phyloP scores from a whole-genome alignment of 2,113 vertebrate species.

The Calonectris borealis region DNA sequence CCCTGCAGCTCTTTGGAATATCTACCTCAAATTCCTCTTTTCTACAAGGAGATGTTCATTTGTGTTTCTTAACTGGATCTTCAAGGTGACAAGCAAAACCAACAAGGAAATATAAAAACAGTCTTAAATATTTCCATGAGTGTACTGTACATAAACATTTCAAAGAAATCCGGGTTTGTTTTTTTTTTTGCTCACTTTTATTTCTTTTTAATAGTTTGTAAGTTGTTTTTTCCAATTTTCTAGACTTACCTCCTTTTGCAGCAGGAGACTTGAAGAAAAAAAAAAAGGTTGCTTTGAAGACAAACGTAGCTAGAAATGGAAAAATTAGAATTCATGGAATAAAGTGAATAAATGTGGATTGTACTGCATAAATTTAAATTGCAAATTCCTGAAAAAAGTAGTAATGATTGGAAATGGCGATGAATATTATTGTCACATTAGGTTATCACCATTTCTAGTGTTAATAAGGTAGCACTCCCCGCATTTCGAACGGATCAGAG shows the following conservation, averaged over 20 bases:
- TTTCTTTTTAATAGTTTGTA: neutral
- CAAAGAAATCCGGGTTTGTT: accelerated
- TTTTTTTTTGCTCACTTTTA: accelerated
- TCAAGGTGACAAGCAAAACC: neutral
- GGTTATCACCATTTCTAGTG: neutral
- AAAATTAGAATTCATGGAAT: neutral
- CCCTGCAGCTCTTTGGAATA: neutral
- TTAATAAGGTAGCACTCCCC: neutral
- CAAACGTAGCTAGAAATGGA: neutral
- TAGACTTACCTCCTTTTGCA: neutral
- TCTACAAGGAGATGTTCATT: neutral
- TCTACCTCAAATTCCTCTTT: neutral
- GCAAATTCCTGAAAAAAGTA: neutral
- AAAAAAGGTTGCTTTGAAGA: neutral
- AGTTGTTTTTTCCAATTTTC: neutral
- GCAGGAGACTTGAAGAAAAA: neutral
- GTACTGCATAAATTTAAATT: neutral
- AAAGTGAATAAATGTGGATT: neutral
- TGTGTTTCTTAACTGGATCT: neutral
- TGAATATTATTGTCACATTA: neutral
- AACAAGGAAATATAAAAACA: neutral
- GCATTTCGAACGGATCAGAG: neutral
- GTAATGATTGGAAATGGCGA: neutral
- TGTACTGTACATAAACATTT: neutral
- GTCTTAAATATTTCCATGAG: neutral